These are phyloP conservation scores for Tonatia bakeri DNA, from an alignment of 2,113 vertebrate species.

Conservation along the genomic window DNA sequence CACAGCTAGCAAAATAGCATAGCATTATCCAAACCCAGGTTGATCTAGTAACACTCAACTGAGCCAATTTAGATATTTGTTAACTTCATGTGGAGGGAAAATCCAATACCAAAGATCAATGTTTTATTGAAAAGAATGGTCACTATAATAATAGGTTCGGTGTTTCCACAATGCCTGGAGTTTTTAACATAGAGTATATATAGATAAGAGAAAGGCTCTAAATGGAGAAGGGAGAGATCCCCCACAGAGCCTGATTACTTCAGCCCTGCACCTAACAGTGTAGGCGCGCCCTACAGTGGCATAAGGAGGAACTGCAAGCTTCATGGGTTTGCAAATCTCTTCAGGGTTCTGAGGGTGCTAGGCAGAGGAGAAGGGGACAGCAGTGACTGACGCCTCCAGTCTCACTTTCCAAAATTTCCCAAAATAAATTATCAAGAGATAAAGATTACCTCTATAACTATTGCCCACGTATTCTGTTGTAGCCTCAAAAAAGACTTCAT, in stretches of 20 bases:
- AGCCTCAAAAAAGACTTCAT: neutral
- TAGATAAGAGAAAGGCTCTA: neutral
- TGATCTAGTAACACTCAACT: neutral
- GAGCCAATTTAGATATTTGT: neutral
- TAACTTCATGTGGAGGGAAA: neutral
- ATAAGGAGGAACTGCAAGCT: neutral
- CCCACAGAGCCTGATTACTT: neutral
- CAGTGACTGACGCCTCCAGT: neutral
- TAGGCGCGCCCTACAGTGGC: neutral
- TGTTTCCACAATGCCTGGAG: neutral
- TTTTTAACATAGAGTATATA: neutral
- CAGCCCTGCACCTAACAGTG: neutral
- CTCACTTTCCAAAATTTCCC: neutral
- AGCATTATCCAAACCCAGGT: neutral
- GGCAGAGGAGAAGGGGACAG: neutral
- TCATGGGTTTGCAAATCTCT: neutral
- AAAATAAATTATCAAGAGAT: neutral
- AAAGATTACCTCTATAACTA: neutral
- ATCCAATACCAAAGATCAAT: neutral
- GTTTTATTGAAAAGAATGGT: neutral
- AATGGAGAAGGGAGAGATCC: neutral
- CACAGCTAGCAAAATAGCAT: neutral
- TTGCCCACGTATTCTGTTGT: neutral
- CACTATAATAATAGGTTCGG: neutral
- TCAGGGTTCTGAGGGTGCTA: neutral